phyloP scores from a whole-genome alignment of 1,140 invertebrate genomes.

The Calephelis virginiensis region DNA sequence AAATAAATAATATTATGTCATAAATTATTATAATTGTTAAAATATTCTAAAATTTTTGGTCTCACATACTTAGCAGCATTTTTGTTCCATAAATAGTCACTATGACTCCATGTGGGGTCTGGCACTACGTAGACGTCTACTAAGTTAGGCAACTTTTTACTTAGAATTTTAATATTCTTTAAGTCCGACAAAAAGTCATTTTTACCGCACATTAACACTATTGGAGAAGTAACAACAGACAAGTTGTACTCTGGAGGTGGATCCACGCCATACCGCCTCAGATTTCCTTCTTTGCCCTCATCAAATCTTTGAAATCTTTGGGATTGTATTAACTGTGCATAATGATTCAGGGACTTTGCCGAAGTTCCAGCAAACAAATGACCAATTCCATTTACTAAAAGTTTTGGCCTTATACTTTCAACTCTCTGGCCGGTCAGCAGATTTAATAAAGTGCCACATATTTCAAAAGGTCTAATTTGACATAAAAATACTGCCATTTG shows the following conservation, averaged over 20 bases:
- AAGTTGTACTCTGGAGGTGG: slow-evolving; percentile 6
- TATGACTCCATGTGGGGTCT: slow-evolving; percentile 11
- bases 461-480: slow-evolving; percentile 6
- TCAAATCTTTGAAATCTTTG: slow-evolving; percentile 14
- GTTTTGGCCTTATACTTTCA: background rate
- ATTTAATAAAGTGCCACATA: slow-evolving; percentile 4
- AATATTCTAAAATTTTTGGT: slow-evolving; percentile 3
- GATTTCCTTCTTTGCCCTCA: background rate
- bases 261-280: background rate
- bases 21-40: background rate
- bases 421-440: background rate
- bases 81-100: background rate
- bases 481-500: slow-evolving; percentile 8
- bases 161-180: slow-evolving; percentile 1
- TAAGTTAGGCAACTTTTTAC: slow-evolving; percentile 6
- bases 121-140: background rate
- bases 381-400: background rate
- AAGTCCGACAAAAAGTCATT: background rate
- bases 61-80: slow-evolving; percentile 2
- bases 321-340: background rate
- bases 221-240: background rate
- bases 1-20: background rate
- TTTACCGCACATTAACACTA: background rate
- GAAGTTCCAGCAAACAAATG: background rate
- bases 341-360: background rate